phyloP scores from a whole-genome alignment of 1,140 invertebrate species.

The Drosophila bocki region DNA sequence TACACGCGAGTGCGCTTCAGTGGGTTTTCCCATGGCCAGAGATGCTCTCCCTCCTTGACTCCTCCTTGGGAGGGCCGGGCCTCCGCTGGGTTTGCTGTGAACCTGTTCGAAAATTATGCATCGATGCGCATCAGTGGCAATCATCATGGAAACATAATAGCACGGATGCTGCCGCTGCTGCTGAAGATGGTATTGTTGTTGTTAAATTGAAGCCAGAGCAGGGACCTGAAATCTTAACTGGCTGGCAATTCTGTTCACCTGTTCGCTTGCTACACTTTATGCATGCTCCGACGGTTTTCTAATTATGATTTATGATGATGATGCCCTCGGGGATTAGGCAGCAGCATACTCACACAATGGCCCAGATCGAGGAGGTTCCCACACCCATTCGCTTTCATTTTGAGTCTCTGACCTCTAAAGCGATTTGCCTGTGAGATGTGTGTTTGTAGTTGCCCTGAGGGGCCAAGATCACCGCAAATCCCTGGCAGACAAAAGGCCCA shows the following conservation, averaged over 20 bases:
- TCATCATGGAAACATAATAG: conserved; percentile 27
- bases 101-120: conserved; percentile 71
- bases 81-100: conserved; percentile 22
- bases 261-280: conserved; percentile 55
- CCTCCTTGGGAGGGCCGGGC: conserved; percentile 6
- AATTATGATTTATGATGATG: conserved; percentile 50
- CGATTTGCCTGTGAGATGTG: not conserved
- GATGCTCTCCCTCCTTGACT: conserved; percentile 14
- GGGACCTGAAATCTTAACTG: not conserved
- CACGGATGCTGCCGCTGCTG: conserved; percentile 19
- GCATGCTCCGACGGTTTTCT: conserved; percentile 47
- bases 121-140: conserved; percentile 57
- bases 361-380: not conserved
- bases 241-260: conserved; percentile 36
- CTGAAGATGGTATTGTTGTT: conserved; percentile 16
- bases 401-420: conserved; percentile 26
- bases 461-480: conserved; percentile 22
- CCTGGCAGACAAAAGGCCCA: conserved; percentile 47
- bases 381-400: conserved; percentile 11
- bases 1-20: conserved; percentile 44
- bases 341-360: conserved; percentile 1
- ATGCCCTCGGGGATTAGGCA: conserved; percentile 23
- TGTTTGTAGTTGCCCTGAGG: conserved; percentile 1
- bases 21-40: conserved; percentile 40
- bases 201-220: not conserved